phyloP scores from a whole-genome alignment of 2,888 invertebrate species.

The Phymatocera aterrima region DNA sequence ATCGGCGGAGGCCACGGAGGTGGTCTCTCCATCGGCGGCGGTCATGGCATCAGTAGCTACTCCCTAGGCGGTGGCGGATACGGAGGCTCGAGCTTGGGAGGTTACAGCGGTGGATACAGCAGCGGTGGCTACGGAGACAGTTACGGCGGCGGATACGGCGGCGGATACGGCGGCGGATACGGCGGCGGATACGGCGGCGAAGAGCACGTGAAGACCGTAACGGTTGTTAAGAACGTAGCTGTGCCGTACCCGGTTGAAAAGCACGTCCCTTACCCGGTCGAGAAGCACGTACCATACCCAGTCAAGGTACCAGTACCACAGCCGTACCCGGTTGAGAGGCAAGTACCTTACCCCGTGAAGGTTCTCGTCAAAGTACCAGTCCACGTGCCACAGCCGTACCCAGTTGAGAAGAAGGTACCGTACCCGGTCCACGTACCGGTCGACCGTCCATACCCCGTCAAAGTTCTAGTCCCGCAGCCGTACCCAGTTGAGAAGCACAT shows the following conservation, averaged over 20 bases:
- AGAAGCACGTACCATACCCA: conserved; percentile 80
- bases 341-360: conserved; percentile 85
- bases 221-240: conserved; percentile 81
- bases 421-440: conserved; percentile 83
- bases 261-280: conserved; percentile 81
- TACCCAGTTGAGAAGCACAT: conserved; percentile 88
- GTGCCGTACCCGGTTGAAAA: conserved; percentile 83
- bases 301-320: conserved; percentile 79
- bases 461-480: conserved; percentile 87
- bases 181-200: conserved; percentile 50
- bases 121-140: conserved; percentile 60
- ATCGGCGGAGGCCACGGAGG: conserved; percentile 75
- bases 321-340: conserved; percentile 83
- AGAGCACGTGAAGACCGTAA: conserved; percentile 81
- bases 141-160: conserved; percentile 56
- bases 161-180: conserved; percentile 55
- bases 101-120: conserved; percentile 57
- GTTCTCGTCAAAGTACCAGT: conserved; percentile 88
- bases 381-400: conserved; percentile 86
- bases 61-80: conserved; percentile 26
- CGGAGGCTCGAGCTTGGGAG: conserved; percentile 67
- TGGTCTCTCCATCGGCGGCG: conserved; percentile 43
- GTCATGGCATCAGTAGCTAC: background rate
- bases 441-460: conserved; percentile 87
- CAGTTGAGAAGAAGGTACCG: conserved; percentile 87